Evolutionary conservation across 2,113 vertebrate genomes (phyloP), one percentile per base, ranked within the genome.

Genomic region (Chaetops frenatus): DNA sequence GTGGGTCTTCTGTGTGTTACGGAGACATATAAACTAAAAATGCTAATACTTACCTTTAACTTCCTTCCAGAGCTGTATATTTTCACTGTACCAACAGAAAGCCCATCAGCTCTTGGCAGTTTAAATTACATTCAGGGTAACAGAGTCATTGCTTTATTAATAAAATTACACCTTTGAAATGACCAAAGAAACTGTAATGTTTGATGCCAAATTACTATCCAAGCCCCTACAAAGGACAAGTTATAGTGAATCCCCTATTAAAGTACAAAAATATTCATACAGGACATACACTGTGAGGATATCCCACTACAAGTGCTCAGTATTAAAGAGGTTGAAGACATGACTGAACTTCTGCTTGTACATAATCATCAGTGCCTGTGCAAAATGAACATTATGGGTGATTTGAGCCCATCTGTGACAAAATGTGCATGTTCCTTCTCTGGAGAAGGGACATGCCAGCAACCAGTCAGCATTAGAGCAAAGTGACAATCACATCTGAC

Each of bases 131-230:
- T 35, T 81, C 38, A 95, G 79, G 57, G 28, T 76, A 88, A 70
- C 38, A 82, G 65, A 77, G 51, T 81, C 84, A 89, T 22, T 81
- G 47, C 51, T 94, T 94, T 82, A 90, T 93, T 92, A 83, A 86
- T 92, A 79, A 91, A 93, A 93, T 95, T 58, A 56, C 29, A 16
- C 31, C 61, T 28, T 24, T 82, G 80, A 91, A 90, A 92, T 85
- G 38, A 48, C 78, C 84, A 78, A 90, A 87, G 64, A 69, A 83
- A 53, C 28, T 20, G 28, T 54, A 74, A 94, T 35, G 12, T 73
- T 85, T 86, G 61, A 62, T 66, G 53, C 15, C 12, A 81, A 86
- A 91, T 77, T 74, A 48, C 47, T 80, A 19, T n/a, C 58, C 31
- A 83, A 92, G 48, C 50, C 66, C 47, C 45, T n/a, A 16, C 54